Base-by-base conservation (phyloP, 2,888 invertebrate species). In the Diaperis boleti region DNA sequence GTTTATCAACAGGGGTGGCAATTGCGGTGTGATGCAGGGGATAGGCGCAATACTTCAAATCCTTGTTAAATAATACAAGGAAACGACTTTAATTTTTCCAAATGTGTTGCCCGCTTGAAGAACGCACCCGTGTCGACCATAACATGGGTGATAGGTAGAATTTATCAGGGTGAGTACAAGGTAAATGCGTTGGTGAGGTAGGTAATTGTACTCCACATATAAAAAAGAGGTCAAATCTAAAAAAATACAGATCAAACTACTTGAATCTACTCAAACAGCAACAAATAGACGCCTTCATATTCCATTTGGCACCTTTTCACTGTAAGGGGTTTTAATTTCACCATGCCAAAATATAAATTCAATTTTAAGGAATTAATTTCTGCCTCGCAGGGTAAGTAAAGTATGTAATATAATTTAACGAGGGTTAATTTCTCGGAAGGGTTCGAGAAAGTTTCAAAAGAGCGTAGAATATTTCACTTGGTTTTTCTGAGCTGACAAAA, bases 281-380 rank as follows among this genome's bases (percentile, higher is more conserved):
- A n/a, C n/a, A n/a, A n/a, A n/a, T n/a, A n/a, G n/a, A n/a, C n/a
- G n/a, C n/a, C n/a, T n/a, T n/a, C n/a, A n/a, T n/a, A n/a, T n/a
- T n/a, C n/a, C n/a, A n/a, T n/a, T n/a, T n/a, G n/a, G 33, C 33
- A 11, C 11, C n/a, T 2, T 13, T 33, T 11, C 29, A 15, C 13
- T 31, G 29, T 8, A 17, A n/a, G 33, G 35, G 50, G 37, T 37
- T 41, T 15, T 22, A 35, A 45, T 17, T 56, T 33, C 15, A 11
- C 44, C 29, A 45, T 29, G 29, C 29, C 42, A 55, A 59, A 65
- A 69, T 69, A 67, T 73, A 73, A 76, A 74, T 74, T 76, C 74
- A 74, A 73, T 72, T 70, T 64, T 67, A 62, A 69, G 72, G 71
- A 75, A 76, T 75, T 76, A 76, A 76, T 76, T 75, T 74, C 74